phyloP scores from a whole-genome alignment of 2,113 vertebrate species.

The Pelvicachromis taeniatus region DNA sequence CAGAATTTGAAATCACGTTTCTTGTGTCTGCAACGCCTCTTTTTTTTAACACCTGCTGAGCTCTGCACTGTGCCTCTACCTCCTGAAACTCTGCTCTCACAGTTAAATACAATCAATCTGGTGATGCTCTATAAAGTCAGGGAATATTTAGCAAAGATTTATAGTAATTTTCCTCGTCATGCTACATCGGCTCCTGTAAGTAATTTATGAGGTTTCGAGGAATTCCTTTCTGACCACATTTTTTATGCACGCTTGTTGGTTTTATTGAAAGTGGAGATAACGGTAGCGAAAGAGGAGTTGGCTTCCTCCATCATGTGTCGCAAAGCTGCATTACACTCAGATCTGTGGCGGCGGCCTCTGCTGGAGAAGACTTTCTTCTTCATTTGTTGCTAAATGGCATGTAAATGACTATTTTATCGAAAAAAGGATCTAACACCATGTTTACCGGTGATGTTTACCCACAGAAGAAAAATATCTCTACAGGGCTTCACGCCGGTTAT shows the following conservation, averaged over 20 bases:
- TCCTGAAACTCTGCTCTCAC: background rate
- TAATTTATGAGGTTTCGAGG: background rate
- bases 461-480: background rate
- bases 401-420: background rate
- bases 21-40: background rate
- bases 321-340: background rate
- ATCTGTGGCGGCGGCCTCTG: background rate
- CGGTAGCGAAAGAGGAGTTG: rapidly evolving
- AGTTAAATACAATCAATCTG: background rate
- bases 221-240: background rate
- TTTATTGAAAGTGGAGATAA: background rate
- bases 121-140: background rate
- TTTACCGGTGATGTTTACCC: background rate
- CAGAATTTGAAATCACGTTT: background rate
- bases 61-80: background rate
- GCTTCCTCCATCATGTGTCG: background rate
- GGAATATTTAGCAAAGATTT: background rate
- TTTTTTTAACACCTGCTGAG: background rate
- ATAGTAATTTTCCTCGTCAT: background rate
- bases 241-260: background rate
- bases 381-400: background rate
- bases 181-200: background rate
- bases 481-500: background rate
- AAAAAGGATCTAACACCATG: background rate
- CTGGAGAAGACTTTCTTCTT: background rate